Percentiles rank a stretch among this genome's conserved stretches.
phyloP scores from a whole-genome alignment of 2,888 invertebrate genomes.

The Athalia cordata region DNA sequence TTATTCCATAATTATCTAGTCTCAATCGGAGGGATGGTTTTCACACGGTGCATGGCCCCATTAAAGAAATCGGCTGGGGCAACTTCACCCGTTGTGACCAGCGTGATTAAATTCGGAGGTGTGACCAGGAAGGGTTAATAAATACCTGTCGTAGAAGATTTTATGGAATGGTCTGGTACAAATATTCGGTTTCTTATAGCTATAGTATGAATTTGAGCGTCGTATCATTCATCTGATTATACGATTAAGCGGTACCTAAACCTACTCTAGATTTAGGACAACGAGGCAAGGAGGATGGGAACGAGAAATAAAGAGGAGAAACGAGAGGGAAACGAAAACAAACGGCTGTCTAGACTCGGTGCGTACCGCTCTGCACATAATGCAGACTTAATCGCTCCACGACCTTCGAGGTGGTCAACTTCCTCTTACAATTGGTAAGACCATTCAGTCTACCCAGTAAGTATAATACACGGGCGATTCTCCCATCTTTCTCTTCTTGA shows the following conservation, averaged over 20 bases:
- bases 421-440: slow-evolving; percentile 44
- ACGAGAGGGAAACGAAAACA: slow-evolving; percentile 43
- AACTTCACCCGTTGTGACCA: too few relatives aligned
- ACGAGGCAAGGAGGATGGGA: slow-evolving; percentile 32
- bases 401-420: slow-evolving; percentile 41
- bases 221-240: too few relatives aligned
- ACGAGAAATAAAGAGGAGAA: slow-evolving; percentile 23
- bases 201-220: too few relatives aligned
- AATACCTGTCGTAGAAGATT: too few relatives aligned
- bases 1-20: too few relatives aligned
- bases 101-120: too few relatives aligned
- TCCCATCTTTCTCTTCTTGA: slow-evolving; percentile 15
- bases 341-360: slow-evolving; percentile 43
- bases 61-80: too few relatives aligned
- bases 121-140: too few relatives aligned
- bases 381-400: slow-evolving; percentile 42
- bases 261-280: slow-evolving; percentile 30
- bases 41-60: too few relatives aligned
- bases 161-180: not conserved
- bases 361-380: slow-evolving; percentile 34
- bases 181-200: not conserved
- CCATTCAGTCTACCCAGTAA: slow-evolving; percentile 30
- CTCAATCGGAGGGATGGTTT: too few relatives aligned
- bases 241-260: not conserved
- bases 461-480: slow-evolving; percentile 1